Evolutionary conservation across 2,113 vertebrate genomes (phyloP).

Genomic region (Camelus bactrianus): DNA sequence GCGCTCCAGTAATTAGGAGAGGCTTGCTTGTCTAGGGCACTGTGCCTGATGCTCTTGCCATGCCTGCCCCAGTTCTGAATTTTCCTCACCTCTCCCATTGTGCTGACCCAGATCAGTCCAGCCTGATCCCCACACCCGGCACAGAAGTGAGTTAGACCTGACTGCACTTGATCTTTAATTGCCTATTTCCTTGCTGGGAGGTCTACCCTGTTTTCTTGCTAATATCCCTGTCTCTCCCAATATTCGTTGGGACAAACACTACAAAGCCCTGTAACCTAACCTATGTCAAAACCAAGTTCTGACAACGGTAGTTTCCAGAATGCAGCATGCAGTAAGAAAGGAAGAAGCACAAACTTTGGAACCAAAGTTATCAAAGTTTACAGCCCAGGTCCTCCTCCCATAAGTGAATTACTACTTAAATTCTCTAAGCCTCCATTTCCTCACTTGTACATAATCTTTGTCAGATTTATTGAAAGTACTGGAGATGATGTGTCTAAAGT

Average conservation of each 20-base stretch:
- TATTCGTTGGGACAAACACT: neutral
- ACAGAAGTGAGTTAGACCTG: neutral
- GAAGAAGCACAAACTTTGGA: neutral
- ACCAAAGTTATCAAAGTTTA: neutral
- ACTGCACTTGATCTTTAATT: neutral
- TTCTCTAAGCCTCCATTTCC: neutral
- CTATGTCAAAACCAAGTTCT: neutral
- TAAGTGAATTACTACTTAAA: neutral
- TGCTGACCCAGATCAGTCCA: neutral
- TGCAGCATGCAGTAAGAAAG: neutral
- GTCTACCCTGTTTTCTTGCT: neutral
- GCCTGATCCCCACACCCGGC: neutral
- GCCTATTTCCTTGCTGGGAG: neutral
- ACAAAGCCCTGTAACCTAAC: neutral
- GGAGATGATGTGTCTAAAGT: neutral
- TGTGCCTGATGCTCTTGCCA: neutral
- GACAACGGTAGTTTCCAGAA: neutral
- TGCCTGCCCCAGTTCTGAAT: neutral
- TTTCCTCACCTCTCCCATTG: neutral
- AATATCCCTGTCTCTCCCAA: neutral
- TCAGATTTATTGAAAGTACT: neutral
- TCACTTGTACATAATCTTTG: neutral
- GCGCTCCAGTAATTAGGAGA: too few species aligned
- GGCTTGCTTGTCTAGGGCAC: too few species aligned
- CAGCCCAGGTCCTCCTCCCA: neutral